Base-by-base conservation (phyloP, 2,888 invertebrate species). In the Marasmarcha lunaedactyla region DNA sequence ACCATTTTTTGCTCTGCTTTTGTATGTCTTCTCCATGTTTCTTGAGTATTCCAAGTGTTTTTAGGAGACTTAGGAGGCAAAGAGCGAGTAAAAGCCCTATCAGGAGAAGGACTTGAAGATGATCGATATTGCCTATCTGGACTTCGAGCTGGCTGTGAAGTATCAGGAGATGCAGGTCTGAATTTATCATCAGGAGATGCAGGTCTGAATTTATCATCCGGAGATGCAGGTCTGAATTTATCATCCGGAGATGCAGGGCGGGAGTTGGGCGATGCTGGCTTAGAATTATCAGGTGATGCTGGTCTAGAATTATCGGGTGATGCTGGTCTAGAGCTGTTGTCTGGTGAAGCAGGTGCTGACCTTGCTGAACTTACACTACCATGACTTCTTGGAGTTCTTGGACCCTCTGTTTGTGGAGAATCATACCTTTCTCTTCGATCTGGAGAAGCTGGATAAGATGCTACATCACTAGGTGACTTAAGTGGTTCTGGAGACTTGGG, bases 1-100 rank as follows among this genome's bases (percentile, higher is more conserved):
- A 78, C 71, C 72, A 74, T 74, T 56, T 81, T 81, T 52, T 81
- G 79, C 51, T 79, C 79, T 36, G 77, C 81, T 50, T 81, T 81
- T 44, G 81, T 79, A 43, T 78, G 77, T 40, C 78, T 59, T 42
- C 79, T 60, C 79, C 78, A 79, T 40, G 67, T 70, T 27, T 73
- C 74, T 52, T 72, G 73, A 14, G 78, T 76, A 47, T 72, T 76
- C 76, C 76, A 76, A 33, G 68, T 63, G 54, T 54, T 62, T 53
- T 61, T 68, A 45, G 45, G 13, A 12, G 25, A 13, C 9, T 37
- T 34, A 37, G 51, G 48, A 33, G 65, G 59, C 35, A 55, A 59
- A 38, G 42, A 51, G 37, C 59, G 57, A 20, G 20, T 20, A 20
- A 20, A 20, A 33, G 74, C 63, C 36, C 72, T 59, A 37, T 71